Conservation (phyloP, 2,888 invertebrate genomes). For the Notodonta ziczac region DNA sequence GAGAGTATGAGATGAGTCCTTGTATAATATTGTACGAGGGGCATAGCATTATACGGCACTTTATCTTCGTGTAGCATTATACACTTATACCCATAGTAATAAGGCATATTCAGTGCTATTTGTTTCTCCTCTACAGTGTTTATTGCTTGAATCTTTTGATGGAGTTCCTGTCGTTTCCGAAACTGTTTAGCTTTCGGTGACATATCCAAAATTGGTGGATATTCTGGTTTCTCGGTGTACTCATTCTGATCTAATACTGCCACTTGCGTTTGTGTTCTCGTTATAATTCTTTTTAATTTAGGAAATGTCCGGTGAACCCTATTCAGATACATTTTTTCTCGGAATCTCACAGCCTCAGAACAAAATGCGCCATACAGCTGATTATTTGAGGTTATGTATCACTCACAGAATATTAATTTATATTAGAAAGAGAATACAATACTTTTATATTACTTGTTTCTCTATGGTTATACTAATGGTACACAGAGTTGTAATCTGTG, state of each 20-base stretch:
- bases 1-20: conserved; percentile 88
- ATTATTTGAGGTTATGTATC: not conserved
- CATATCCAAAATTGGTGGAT: conserved; percentile 87
- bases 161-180: conserved; percentile 73
- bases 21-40: conserved; percentile 90
- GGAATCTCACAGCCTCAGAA: not conserved
- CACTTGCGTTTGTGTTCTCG: conserved; percentile 56
- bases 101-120: conserved; percentile 92
- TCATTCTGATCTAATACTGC: conserved; percentile 65
- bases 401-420: too few relatives aligned
- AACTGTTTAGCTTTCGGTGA: conserved; percentile 77
- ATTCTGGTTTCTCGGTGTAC: conserved; percentile 71
- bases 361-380: too few relatives aligned
- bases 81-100: conserved; percentile 91
- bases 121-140: conserved; percentile 93
- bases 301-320: conserved; percentile 62
- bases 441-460: too few relatives aligned
- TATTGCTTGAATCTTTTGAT: conserved; percentile 86
- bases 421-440: too few relatives aligned
- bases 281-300: conserved; percentile 55
- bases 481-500: too few relatives aligned
- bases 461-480: too few relatives aligned
- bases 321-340: conserved; percentile 58
- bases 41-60: conserved; percentile 88
- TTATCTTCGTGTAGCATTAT: conserved; percentile 85